phyloP scores from a whole-genome alignment of 2,797 vertebrate genomes.

The Typhlichthys subterraneus region DNA sequence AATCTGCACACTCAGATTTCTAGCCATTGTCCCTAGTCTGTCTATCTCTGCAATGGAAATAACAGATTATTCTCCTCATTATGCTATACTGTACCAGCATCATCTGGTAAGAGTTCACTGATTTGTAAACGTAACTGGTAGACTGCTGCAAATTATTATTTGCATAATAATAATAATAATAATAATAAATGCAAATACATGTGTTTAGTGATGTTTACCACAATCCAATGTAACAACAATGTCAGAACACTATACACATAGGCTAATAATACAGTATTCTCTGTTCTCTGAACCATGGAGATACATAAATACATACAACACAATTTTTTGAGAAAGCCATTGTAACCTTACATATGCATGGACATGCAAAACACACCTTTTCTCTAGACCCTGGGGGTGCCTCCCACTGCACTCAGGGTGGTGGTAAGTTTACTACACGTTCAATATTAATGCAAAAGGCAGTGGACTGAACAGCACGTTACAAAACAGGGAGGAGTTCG shows the following conservation, averaged over 20 bases:
- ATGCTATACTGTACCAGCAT: slow-evolving; percentile 31
- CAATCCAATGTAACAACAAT: not conserved
- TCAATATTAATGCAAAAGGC: no score
- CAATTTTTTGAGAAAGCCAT: no score
- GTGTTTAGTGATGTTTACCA: slow-evolving; percentile 4
- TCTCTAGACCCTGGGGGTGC: slow-evolving; percentile 37
- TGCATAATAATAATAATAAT: not conserved
- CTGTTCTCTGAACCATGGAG: no score
- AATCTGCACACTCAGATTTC: slow-evolving; percentile 63
- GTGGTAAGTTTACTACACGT: no score
- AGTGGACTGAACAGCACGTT: no score
- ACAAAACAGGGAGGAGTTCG: no score
- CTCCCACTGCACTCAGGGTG: slow-evolving; percentile 25
- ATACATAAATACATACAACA: no score
- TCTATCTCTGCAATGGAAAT: slow-evolving; percentile 40
- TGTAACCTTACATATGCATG: slow-evolving; percentile 5
- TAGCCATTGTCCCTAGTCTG: slow-evolving; percentile 29
- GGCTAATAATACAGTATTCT: no score
- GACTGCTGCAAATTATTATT: not conserved
- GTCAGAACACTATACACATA: not conserved
- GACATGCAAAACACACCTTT: slow-evolving; percentile 53
- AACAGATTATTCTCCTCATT: slow-evolving; percentile 2
- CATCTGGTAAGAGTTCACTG: slow-evolving; percentile 52
- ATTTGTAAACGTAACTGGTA: slow-evolving; percentile 8
- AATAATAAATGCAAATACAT: not conserved